A percentile compares a stretch with the other conserved stretches of the same genome.
Conservation (phyloP, 2,797 vertebrate species). For the Scleropages formosus region DNA sequence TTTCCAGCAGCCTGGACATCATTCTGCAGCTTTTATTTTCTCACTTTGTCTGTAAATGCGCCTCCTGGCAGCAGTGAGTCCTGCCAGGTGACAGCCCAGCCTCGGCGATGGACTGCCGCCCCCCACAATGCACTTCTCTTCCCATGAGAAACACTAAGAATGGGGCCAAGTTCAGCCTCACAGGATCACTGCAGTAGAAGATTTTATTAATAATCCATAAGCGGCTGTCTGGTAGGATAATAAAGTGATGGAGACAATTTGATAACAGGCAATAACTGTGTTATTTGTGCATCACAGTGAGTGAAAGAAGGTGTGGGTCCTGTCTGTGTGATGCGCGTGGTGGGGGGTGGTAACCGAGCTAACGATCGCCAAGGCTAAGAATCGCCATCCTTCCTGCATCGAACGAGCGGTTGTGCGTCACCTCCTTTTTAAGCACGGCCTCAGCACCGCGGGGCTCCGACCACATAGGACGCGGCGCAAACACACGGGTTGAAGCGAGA, state of each 20-base stretch:
- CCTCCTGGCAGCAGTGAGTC: constrained; percentile 13
- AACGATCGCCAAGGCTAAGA: too few relatives aligned
- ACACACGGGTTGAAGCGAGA: too few relatives aligned
- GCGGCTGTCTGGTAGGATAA: not conserved
- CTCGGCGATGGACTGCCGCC: not conserved
- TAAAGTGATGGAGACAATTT: constrained; percentile 17
- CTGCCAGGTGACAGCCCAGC: not conserved
- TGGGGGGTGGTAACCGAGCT: too few relatives aligned
- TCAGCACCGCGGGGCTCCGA: too few relatives aligned
- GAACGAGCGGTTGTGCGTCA: too few relatives aligned
- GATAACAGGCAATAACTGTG: constrained; percentile 14
- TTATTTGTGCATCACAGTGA: not conserved
- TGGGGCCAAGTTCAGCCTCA: not conserved
- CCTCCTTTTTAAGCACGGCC: too few relatives aligned
- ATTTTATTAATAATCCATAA: too few relatives aligned
- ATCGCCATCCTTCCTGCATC: too few relatives aligned
- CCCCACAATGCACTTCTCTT: not conserved
- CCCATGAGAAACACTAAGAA: not conserved
- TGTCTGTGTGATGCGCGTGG: too few relatives aligned
- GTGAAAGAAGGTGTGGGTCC: not conserved
- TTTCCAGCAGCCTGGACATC: too few relatives aligned
- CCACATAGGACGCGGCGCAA: too few relatives aligned
- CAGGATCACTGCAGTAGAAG: too few relatives aligned
- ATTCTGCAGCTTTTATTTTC: not conserved
- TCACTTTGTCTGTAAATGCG: not conserved